These are phyloP conservation scores for Seira musarum DNA, from an alignment of 2,888 invertebrate species.

Conservation along the genomic window DNA sequence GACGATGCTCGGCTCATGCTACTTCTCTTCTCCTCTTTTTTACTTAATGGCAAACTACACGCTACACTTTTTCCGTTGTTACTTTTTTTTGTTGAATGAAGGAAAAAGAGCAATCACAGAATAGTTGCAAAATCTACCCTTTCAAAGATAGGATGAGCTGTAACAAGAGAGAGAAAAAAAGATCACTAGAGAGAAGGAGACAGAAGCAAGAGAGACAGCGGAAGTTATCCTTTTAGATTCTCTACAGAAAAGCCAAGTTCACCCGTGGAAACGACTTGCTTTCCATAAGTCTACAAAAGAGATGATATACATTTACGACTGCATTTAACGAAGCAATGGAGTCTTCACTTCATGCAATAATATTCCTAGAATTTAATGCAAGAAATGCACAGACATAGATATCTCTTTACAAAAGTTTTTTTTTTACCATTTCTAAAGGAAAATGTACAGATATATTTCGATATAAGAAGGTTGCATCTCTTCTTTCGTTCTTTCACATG, in stretches of 20 bases:
- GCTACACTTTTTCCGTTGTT: constrained; percentile 29
- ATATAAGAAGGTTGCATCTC: too few relatives aligned
- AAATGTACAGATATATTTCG: too few relatives aligned
- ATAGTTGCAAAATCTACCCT: constrained; percentile 44
- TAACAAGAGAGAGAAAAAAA: neutral
- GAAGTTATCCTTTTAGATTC: constrained; percentile 42
- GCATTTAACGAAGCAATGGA: too few relatives aligned
- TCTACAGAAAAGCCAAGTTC: constrained; percentile 29
- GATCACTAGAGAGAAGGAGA: constrained; percentile 27
- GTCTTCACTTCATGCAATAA: too few relatives aligned
- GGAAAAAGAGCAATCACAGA: constrained; percentile 36
- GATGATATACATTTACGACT: too few relatives aligned
- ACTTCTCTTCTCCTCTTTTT: too few relatives aligned
- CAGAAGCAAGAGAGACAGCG: constrained; percentile 40
- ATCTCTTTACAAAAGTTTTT: too few relatives aligned
- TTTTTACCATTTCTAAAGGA: too few relatives aligned
- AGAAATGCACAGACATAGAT: too few relatives aligned
- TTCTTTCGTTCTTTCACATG: too few relatives aligned
- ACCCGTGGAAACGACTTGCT: constrained; percentile 28
- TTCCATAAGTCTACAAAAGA: too few relatives aligned
- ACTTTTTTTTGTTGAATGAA: constrained; percentile 24
- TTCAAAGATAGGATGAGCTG: constrained; percentile 6
- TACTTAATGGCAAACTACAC: neutral
- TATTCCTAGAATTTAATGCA: too few relatives aligned
- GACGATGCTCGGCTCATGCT: constrained; percentile 19